phyloP scores from a whole-genome alignment of 2,797 vertebrate genomes.

The Arremon aurantiirostris region DNA sequence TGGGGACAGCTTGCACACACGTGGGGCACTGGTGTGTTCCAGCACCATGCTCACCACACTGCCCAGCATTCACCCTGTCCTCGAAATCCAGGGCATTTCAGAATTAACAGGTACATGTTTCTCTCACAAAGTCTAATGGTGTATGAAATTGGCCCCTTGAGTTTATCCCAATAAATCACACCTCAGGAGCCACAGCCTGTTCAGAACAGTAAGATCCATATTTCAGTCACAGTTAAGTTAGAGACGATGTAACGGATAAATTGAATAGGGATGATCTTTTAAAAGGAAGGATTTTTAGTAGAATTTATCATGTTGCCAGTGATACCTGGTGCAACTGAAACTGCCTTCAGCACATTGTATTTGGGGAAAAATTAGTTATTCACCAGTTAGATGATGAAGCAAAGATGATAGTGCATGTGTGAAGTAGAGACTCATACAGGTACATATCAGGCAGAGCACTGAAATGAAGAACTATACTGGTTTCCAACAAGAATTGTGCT shows the following conservation, averaged over 20 bases:
- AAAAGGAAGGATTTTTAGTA: not conserved
- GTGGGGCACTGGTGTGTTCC: fast-evolving
- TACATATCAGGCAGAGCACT: not conserved
- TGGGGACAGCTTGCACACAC: not conserved
- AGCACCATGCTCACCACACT: not conserved
- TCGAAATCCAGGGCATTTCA: not conserved
- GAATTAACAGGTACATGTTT: not conserved
- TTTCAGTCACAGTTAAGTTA: not conserved
- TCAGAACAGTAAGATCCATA: not conserved
- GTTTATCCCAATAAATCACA: not conserved
- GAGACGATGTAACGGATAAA: not conserved
- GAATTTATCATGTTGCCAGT: not conserved
- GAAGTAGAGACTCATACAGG: not conserved
- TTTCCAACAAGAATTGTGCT: not conserved
- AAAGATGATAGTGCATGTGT: not conserved
- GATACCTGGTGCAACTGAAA: not conserved
- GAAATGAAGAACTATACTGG: not conserved
- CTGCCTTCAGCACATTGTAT: not conserved
- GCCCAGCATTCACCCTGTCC: not conserved
- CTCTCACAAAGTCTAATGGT: not conserved
- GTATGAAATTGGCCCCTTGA: not conserved
- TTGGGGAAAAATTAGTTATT: not conserved
- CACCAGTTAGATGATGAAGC: not conserved
- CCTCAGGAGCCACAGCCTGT: not conserved
- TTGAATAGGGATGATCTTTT: not conserved